phyloP scores from a whole-genome alignment of 2,113 vertebrate genomes.

The Aleadryas rufinucha region DNA sequence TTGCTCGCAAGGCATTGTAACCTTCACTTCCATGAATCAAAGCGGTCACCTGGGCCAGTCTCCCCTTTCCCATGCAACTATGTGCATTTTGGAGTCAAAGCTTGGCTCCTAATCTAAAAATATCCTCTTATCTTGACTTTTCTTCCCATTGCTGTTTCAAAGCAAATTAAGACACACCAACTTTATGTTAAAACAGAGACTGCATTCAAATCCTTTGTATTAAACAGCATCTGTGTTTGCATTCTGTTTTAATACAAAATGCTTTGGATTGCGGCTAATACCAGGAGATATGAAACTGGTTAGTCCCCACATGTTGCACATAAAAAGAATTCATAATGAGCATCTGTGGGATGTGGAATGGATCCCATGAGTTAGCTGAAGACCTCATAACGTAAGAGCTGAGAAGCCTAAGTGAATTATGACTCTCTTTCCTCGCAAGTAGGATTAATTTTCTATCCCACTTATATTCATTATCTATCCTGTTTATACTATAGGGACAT shows the following conservation, averaged over 20 bases:
- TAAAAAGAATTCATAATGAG: slow-evolving; percentile 81
- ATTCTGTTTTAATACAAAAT: slow-evolving; percentile 77
- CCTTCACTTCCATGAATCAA: not conserved
- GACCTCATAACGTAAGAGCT: slow-evolving; percentile 71
- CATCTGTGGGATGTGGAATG: slow-evolving; percentile 74
- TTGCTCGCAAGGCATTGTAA: not conserved
- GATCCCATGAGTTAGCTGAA: slow-evolving; percentile 73
- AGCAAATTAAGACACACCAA: slow-evolving; percentile 61
- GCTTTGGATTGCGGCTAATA: slow-evolving; percentile 80
- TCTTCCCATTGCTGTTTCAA: slow-evolving; percentile 37
- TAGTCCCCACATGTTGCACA: slow-evolving; percentile 82
- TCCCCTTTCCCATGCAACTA: not conserved
- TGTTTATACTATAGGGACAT: slow-evolving; percentile 68
- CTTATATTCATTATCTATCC: slow-evolving; percentile 69
- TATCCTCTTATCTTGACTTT: slow-evolving; percentile 29
- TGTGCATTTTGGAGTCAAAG: not conserved
- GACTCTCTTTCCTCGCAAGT: slow-evolving; percentile 65
- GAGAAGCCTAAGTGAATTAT: slow-evolving; percentile 76
- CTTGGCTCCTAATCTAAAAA: not conserved
- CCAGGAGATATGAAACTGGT: slow-evolving; percentile 80
- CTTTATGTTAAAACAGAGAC: slow-evolving; percentile 52
- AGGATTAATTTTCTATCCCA: slow-evolving; percentile 70
- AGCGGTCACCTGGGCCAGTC: not conserved
- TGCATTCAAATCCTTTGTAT: slow-evolving; percentile 63
- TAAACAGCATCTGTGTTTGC: slow-evolving; percentile 73